These are phyloP conservation scores for Troides oblongomaculatus DNA, from an alignment of 2,888 invertebrate genomes.

Conservation along the genomic window DNA sequence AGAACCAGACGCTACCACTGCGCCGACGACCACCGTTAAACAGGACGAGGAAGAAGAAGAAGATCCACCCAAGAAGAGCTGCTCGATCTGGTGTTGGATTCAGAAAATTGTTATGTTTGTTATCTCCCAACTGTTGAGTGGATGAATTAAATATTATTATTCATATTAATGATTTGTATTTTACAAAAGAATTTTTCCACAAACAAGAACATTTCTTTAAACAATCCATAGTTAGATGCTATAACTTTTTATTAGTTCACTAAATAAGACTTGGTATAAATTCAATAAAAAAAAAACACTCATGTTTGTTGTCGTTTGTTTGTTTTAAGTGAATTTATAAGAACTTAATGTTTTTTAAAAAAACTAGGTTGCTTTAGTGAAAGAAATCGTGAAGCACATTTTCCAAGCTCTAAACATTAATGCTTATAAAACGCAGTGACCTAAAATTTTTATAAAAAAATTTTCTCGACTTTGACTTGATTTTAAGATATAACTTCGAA, in stretches of 20 bases:
- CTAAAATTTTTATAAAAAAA: neutral
- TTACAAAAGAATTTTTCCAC: too few relatives aligned
- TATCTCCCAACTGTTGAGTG: constrained; percentile 70
- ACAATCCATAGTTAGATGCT: too few relatives aligned
- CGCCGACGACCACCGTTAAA: constrained; percentile 43
- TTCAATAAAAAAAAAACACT: neutral
- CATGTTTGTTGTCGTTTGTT: neutral
- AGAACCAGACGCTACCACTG: constrained; percentile 57
- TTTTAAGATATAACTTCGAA: neutral
- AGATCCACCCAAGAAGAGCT: constrained; percentile 58
- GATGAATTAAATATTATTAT: constrained; percentile 36
- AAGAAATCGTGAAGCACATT: neutral
- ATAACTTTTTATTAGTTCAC: too few relatives aligned
- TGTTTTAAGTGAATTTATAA: neutral
- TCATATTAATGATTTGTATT: too few relatives aligned
- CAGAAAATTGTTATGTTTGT: constrained; percentile 76
- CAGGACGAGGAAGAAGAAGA: constrained; percentile 67
- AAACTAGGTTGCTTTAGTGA: neutral
- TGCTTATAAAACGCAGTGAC: neutral
- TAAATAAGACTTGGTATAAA: too few relatives aligned
- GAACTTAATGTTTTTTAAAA: neutral
- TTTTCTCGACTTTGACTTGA: neutral
- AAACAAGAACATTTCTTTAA: too few relatives aligned
- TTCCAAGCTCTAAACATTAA: neutral
- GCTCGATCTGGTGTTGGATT: constrained; percentile 78